Evolutionary conservation across 2,888 invertebrate genomes (phyloP).

Genomic region (Temnothorax rugatulus): DNA sequence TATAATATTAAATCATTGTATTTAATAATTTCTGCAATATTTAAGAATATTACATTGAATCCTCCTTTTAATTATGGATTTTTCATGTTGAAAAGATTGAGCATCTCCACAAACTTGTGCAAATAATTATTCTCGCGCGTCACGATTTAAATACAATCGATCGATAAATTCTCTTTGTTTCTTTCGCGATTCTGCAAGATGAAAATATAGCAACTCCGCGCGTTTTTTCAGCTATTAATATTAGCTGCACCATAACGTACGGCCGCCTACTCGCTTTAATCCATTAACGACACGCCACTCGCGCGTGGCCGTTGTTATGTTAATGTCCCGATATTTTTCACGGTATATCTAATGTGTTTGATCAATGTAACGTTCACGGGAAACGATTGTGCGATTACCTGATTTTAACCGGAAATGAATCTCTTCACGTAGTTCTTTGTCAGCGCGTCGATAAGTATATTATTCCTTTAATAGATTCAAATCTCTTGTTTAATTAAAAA

Average conservation of each 20-base stretch:
- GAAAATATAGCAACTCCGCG: not conserved
- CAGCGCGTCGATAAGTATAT: not conserved
- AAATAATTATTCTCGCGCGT: not conserved
- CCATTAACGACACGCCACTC: constrained; percentile 21
- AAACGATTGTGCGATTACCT: constrained; percentile 5
- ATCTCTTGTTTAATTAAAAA: constrained; percentile 12
- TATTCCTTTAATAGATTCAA: not conserved
- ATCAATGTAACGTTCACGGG: constrained; percentile 5
- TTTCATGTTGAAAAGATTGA: not conserved
- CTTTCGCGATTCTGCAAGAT: not conserved
- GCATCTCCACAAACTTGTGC: not conserved
- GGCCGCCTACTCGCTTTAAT: constrained; percentile 31
- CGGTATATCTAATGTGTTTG: not conserved
- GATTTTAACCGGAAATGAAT: constrained; percentile 28
- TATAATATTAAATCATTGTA: not conserved
- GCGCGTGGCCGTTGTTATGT: constrained; percentile 15
- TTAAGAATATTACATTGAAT: not conserved
- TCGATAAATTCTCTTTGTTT: constrained; percentile 12
- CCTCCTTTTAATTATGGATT: not conserved
- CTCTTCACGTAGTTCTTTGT: not conserved
- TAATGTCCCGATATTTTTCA: constrained; percentile 37
- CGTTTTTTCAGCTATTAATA: constrained; percentile 33
- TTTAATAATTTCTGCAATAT: not conserved
- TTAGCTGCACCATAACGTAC: constrained; percentile 12
- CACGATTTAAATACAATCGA: constrained; percentile 44